Percentiles rank a stretch among this genome's conserved stretches.
phyloP scores from a whole-genome alignment of 1,140 invertebrate species.

The Trachymyrmex septentrionalis region DNA sequence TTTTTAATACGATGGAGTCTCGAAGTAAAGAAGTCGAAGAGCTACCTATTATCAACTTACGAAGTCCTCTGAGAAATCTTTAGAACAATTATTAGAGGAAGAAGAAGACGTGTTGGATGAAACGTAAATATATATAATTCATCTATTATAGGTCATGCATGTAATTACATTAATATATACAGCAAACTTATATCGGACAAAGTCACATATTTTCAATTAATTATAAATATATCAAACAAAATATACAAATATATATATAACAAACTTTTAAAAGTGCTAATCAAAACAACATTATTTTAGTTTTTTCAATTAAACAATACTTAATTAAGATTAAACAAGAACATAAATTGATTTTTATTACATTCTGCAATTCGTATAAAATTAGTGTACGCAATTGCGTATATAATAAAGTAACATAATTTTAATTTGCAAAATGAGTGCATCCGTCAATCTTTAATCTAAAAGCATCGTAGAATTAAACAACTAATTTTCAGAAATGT shows the following conservation, averaged over 20 bases:
- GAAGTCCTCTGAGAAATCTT: too few species aligned
- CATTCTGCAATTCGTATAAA: background rate
- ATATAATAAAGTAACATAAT: background rate
- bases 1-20: too few species aligned
- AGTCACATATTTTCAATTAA: background rate
- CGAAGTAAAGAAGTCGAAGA: too few species aligned
- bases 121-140: too few species aligned
- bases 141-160: too few species aligned
- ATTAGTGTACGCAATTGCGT: background rate
- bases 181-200: background rate
- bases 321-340: background rate
- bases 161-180: too few species aligned
- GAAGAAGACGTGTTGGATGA: too few species aligned
- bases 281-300: slow-evolving; percentile 4
- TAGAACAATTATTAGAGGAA: too few species aligned
- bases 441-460: background rate
- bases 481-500: background rate
- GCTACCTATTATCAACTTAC: too few species aligned
- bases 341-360: background rate
- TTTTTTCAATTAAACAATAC: background rate
- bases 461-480: background rate
- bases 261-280: slow-evolving; percentile 5
- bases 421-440: slow-evolving; percentile 15
- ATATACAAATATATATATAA: too few species aligned
- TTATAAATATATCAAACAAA: slow-evolving; percentile 1